phyloP scores from a whole-genome alignment of 2,113 vertebrate genomes.

The Dicaeum eximium region DNA sequence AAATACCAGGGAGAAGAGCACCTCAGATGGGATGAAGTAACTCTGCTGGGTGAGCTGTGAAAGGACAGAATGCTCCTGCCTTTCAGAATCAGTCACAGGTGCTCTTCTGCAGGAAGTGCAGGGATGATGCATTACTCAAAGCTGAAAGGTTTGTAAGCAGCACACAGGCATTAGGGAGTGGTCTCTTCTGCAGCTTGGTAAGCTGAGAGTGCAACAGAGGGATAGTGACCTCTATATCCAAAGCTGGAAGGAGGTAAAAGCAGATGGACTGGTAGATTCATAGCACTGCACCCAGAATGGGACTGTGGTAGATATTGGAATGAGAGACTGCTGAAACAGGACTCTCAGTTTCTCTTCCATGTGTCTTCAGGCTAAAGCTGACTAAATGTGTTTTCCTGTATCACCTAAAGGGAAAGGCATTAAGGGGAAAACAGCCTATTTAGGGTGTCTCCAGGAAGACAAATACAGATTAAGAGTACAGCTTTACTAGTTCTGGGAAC shows the following conservation, averaged over 20 bases:
- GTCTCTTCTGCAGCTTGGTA: not conserved
- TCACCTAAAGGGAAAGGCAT: not conserved
- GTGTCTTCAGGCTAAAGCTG: not conserved
- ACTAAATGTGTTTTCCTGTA: not conserved
- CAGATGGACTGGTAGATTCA: not conserved
- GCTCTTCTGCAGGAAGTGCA: not conserved
- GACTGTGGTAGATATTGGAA: not conserved
- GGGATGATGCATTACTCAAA: accelerated
- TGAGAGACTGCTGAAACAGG: not conserved
- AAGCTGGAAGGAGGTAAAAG: not conserved
- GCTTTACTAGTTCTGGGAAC: not conserved
- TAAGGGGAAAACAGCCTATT: not conserved
- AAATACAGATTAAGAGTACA: not conserved
- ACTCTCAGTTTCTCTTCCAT: not conserved
- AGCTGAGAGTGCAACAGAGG: not conserved
- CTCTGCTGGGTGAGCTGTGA: not conserved
- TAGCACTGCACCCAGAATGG: not conserved
- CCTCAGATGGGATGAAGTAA: not conserved
- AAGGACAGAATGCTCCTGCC: not conserved
- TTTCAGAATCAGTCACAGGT: not conserved
- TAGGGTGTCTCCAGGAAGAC: not conserved
- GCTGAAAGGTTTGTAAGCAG: not conserved
- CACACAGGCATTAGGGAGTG: not conserved
- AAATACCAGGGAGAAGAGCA: not conserved
- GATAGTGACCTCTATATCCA: accelerated